Conservation (phyloP, 1,140 invertebrate genomes). For the Homalodisca vitripennis region DNA sequence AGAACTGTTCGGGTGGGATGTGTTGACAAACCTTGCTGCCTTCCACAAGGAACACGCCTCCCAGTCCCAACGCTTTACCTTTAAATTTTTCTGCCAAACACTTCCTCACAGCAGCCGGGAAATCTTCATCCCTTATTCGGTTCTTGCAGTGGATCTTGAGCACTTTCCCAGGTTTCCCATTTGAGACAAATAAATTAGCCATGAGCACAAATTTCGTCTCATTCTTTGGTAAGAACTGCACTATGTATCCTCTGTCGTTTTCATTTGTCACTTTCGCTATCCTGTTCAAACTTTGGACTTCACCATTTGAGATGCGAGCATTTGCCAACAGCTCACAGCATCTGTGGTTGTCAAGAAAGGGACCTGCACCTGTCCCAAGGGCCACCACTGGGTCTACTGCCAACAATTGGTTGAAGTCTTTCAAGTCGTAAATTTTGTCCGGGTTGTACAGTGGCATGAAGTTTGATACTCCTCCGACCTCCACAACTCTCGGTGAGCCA, state of each 20-base stretch:
- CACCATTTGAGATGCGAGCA: conserved; percentile 50
- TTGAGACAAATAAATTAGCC: conserved; percentile 77
- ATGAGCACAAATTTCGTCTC: conserved; percentile 76
- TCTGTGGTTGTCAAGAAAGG: conserved; percentile 48
- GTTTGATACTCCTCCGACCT: conserved; percentile 82
- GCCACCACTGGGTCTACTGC: conserved; percentile 61
- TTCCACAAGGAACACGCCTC: conserved; percentile 82
- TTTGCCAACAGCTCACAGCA: conserved; percentile 54
- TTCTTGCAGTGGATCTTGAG: conserved; percentile 78
- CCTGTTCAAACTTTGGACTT: conserved; percentile 57
- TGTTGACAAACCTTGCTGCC: conserved; percentile 84
- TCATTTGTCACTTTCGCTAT: conserved; percentile 56
- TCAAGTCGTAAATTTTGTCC: conserved; percentile 81
- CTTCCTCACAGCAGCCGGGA: conserved; percentile 78
- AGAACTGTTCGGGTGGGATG: conserved; percentile 89
- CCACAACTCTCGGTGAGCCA: conserved; percentile 71
- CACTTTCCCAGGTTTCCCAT: conserved; percentile 78
- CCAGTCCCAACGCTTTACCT: conserved; percentile 79
- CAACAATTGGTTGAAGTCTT: conserved; percentile 50
- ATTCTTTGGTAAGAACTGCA: conserved; percentile 58
- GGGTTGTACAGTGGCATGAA: conserved; percentile 72
- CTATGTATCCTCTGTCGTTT: conserved; percentile 51
- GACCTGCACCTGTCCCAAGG: conserved; percentile 88
- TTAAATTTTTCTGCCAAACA: conserved; percentile 67
- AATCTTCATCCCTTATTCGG: conserved; percentile 75